phyloP scores from a whole-genome alignment of 2,113 vertebrate species.

The Taxidea taxus region DNA sequence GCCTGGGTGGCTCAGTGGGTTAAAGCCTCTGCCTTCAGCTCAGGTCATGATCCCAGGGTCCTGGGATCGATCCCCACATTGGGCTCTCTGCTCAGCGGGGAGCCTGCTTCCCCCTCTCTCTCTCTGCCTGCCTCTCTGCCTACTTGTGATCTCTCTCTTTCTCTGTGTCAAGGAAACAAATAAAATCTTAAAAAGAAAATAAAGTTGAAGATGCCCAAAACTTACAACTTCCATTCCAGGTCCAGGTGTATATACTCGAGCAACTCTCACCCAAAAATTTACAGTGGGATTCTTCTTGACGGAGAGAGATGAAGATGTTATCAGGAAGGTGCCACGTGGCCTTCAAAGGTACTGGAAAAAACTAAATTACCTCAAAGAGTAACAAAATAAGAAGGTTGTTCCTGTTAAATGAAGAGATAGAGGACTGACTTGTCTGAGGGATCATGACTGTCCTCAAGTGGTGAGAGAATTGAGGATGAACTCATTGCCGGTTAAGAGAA shows the following conservation, averaged over 20 bases:
- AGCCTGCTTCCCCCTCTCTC: no score
- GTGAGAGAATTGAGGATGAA: background rate
- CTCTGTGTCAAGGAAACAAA: no score
- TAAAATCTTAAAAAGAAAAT: no score
- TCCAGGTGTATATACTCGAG: background rate
- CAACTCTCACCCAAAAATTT: background rate
- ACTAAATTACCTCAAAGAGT: background rate
- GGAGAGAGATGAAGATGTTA: background rate
- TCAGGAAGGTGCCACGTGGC: background rate
- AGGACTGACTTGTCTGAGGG: background rate
- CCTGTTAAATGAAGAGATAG: background rate
- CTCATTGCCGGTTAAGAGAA: background rate
- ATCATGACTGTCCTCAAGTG: background rate
- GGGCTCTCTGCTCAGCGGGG: no score
- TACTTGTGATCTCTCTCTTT: no score
- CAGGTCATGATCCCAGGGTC: no score
- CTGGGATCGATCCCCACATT: no score
- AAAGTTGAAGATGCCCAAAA: background rate
- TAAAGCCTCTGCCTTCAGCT: no score
- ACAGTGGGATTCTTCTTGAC: background rate
- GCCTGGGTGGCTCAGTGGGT: no score
- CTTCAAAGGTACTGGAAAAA: background rate
- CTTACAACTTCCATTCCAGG: background rate
- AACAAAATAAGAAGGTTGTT: background rate
- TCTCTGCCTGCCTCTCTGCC: no score